phyloP scores from a whole-genome alignment of 2,888 invertebrate genomes.

The Hydroisotoma schaefferi region DNA sequence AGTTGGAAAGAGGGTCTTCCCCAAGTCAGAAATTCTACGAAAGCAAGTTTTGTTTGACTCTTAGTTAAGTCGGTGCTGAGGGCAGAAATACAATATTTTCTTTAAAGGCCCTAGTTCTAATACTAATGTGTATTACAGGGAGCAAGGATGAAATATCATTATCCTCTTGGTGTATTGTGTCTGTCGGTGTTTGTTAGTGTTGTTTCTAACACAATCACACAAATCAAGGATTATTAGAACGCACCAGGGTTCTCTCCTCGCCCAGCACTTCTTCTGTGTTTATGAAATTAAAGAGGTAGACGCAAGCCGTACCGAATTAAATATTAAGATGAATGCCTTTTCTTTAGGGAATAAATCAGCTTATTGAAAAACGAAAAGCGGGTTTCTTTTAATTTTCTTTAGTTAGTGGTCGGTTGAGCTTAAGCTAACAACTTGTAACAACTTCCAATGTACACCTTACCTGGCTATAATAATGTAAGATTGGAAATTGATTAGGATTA shows the following conservation, averaged over 20 bases:
- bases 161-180: too few species aligned
- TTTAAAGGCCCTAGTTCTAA: not conserved
- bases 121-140: not conserved
- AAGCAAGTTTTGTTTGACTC: too few species aligned
- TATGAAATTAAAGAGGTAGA: slow-evolving; percentile 8
- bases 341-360: slow-evolving; percentile 9
- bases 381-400: not conserved
- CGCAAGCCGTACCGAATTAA: slow-evolving; percentile 7
- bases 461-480: too few species aligned
- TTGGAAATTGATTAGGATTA: too few species aligned
- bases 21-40: too few species aligned
- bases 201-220: slow-evolving; percentile 2
- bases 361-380: not conserved
- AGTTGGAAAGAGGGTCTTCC: too few species aligned
- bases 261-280: slow-evolving; percentile 10
- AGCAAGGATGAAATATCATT: slow-evolving; percentile 1
- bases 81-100: too few species aligned
- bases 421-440: too few species aligned
- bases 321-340: slow-evolving; percentile 14
- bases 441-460: too few species aligned
- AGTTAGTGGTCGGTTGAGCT: not conserved
- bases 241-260: not conserved
- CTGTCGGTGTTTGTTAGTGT: not conserved
- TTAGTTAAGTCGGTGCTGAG: too few species aligned
- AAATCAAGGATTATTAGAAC: slow-evolving; percentile 12